These are phyloP conservation scores for Anguilla megastoma DNA, from an alignment of 2,797 vertebrate genomes.

Conservation along the genomic window DNA sequence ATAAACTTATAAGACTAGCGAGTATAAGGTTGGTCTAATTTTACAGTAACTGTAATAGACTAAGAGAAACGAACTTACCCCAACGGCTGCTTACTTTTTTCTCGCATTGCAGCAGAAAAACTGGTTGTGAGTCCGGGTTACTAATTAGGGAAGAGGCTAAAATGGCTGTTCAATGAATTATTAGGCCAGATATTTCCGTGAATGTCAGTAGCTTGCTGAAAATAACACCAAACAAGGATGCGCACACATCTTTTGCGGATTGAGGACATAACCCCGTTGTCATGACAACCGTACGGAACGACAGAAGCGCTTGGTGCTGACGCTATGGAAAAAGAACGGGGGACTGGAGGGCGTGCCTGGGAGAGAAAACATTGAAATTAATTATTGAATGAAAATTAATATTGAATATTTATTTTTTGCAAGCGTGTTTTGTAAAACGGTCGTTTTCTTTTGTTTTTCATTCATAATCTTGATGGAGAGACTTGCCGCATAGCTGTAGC, in stretches of 20 bases:
- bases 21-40: background rate
- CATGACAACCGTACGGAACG: conserved; percentile 54
- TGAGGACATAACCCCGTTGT: conserved; percentile 49
- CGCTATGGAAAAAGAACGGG: conserved; percentile 39
- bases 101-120: background rate
- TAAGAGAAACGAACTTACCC: background rate
- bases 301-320: conserved; percentile 45
- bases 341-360: background rate
- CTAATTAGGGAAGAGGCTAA: background rate
- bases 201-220: background rate
- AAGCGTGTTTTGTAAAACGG: background rate
- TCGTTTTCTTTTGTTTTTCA: background rate
- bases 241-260: background rate
- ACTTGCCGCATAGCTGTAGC: background rate
- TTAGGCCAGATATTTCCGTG: too few species aligned
- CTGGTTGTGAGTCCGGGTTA: background rate
- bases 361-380: background rate
- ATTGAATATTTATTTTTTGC: background rate
- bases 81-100: background rate
- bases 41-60: too few species aligned
- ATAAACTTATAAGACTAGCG: too few species aligned
- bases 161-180: background rate
- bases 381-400: too few species aligned
- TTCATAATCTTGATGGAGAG: background rate
- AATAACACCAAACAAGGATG: background rate